These are phyloP conservation scores for Columba livia DNA, from an alignment of 2,113 vertebrate species.

Conservation along the genomic window DNA sequence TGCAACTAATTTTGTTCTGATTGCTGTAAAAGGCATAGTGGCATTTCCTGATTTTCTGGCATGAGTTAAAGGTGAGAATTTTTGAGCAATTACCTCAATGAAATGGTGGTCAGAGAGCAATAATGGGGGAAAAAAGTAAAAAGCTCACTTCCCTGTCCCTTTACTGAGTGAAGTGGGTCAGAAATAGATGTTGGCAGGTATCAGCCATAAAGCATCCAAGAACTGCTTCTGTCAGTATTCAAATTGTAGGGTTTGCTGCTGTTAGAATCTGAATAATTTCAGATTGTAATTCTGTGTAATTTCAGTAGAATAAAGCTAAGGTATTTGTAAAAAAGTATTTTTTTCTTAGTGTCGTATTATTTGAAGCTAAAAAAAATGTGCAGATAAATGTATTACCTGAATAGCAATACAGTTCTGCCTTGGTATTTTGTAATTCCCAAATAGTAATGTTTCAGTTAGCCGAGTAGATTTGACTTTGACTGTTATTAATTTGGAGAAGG, in stretches of 20 bases:
- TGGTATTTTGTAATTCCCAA: neutral
- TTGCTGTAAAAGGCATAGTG: constrained; percentile 6
- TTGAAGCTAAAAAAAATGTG: neutral
- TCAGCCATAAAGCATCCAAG: neutral
- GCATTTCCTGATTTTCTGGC: neutral
- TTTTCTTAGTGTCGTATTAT: neutral
- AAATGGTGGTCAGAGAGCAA: neutral
- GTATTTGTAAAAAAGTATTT: neutral
- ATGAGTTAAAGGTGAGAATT: neutral
- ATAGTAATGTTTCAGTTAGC: neutral
- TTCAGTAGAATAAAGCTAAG: neutral
- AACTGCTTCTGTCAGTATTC: neutral
- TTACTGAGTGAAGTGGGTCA: neutral
- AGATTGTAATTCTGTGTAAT: neutral
- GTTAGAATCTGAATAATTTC: neutral
- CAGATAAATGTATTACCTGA: neutral
- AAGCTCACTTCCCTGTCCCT: neutral
- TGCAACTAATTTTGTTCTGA: neutral
- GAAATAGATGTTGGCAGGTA: neutral
- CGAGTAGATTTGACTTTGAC: neutral
- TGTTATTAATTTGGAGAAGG: neutral
- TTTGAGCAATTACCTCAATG: neutral
- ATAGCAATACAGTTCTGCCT: neutral
- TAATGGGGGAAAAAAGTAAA: neutral
- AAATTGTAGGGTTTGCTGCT: neutral